Evolutionary conservation across 1,140 invertebrate genomes (phyloP), one percentile per base, ranked within the genome.

Genomic region (Cydia pomonella): DNA sequence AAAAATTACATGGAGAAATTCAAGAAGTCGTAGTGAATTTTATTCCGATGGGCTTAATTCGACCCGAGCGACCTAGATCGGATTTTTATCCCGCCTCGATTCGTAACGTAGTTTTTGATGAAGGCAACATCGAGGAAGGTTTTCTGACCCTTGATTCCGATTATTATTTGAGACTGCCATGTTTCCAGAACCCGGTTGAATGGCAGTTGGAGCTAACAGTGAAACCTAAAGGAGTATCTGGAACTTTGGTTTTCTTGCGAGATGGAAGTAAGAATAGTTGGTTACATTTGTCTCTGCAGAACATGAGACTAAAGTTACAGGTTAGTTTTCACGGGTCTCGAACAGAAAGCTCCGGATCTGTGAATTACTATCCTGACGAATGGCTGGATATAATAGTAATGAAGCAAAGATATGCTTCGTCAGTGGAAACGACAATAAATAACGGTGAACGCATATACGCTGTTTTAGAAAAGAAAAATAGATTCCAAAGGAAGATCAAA

Each of bases 1-100:
- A 92, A 78, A 86, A 77, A 77, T 86, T 90, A 41, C 84, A 89
- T 23, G 91, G 90, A 7, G 85, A 89, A 77, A 77, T 92, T 74
- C 89, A 92, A 80, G 87, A 91, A 77, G 10, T 89, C n/a, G 84
- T 88, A 29, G 41, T 91, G 10, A 92, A 92, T 76, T 92, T 91
- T 77, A 88, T 87, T 75, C 87, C 89, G 9, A 76, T 92, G 33
- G 81, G 79, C 72, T 76, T 92, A 53, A 73, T 82, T 23, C 69
- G 74, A 81, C 73, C 72, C 73, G 25, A 78, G 74, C 29, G 71
- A 23, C 12, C 5, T 16, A 81, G 71, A 74, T 73, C 74, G 12
- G 78, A 85, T 63, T 85, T 86, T 29, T 75, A 73, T 78, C 90
- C 90, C 1, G 82, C 13, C 33, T 81, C 77, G 23, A 77, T 83